Conservation (phyloP, 1,140 invertebrate species). For the Eupeodes corollae region DNA sequence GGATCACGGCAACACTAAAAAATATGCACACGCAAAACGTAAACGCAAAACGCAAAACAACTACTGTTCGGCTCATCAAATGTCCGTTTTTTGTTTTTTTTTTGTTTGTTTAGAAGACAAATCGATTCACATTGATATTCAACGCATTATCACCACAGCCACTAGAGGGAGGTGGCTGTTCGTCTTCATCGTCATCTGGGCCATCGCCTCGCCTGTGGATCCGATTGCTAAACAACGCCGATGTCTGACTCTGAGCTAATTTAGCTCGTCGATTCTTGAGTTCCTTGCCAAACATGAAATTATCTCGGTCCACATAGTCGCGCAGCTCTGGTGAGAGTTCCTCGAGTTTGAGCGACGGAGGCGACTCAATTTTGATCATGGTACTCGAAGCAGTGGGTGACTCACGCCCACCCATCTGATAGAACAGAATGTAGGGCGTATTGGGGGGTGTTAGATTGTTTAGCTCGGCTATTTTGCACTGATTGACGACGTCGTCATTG, state of each 20-base stretch:
- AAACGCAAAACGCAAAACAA: no score
- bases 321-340: constrained; percentile 23
- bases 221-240: not conserved
- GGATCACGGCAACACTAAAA: no score
- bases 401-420: constrained; percentile 39
- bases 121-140: constrained; percentile 31
- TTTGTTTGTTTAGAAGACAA: constrained; percentile 14
- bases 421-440: constrained; percentile 76
- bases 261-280: constrained; percentile 18
- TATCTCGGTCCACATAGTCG: constrained; percentile 28
- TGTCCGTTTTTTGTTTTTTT: not conserved
- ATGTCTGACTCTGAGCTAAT: constrained; percentile 2
- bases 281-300: constrained; percentile 25
- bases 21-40: no score
- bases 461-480: constrained; percentile 49
- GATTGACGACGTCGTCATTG: constrained; percentile 62
- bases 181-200: constrained; percentile 23
- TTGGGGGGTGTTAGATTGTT: constrained; percentile 53
- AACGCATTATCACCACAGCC: constrained; percentile 29
- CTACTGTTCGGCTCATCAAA: no score
- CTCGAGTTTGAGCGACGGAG: constrained; percentile 19
- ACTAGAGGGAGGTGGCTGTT: constrained; percentile 25
- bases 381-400: constrained; percentile 7
- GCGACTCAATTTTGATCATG: constrained; percentile 18
- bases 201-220: constrained; percentile 9